Evolutionary conservation across 1,140 invertebrate genomes (phyloP).

Genomic region (Penaeus vannamei): DNA sequence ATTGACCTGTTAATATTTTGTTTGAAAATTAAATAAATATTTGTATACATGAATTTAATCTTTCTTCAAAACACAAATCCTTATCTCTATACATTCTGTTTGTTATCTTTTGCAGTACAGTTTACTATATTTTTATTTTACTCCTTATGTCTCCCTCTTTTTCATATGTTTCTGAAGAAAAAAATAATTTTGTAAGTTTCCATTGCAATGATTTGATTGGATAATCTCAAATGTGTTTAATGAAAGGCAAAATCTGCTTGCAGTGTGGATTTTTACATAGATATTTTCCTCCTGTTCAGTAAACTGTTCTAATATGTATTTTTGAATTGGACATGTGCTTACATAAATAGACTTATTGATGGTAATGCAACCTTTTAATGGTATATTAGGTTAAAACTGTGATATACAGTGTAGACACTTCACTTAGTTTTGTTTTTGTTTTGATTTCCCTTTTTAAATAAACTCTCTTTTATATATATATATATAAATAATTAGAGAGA

Average conservation of each 20-base stretch:
- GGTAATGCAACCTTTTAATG: slow-evolving; percentile 38
- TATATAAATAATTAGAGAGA: too few relatives aligned
- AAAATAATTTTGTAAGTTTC: too few relatives aligned
- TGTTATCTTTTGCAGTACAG: background rate
- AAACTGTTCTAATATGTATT: background rate
- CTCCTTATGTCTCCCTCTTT: too few relatives aligned
- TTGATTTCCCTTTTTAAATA: background rate
- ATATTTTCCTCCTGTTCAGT: slow-evolving; percentile 8
- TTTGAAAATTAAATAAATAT: too few relatives aligned
- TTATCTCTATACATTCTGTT: too few relatives aligned
- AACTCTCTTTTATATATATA: background rate
- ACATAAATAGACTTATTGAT: background rate
- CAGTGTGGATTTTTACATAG: background rate
- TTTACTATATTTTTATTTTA: background rate
- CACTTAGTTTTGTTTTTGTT: slow-evolving; percentile 18
- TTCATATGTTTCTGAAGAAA: too few relatives aligned
- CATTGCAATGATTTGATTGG: too few relatives aligned
- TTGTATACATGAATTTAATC: too few relatives aligned
- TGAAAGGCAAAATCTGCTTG: too few relatives aligned
- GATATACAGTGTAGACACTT: slow-evolving; percentile 57
- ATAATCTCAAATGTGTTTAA: too few relatives aligned
- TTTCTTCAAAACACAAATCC: too few relatives aligned
- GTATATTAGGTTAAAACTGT: slow-evolving; percentile 61
- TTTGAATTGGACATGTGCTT: background rate
- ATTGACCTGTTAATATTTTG: too few relatives aligned